A percentile compares a stretch with the other conserved stretches of the same genome.
Conservation (phyloP, 2,888 invertebrate genomes). For the Andrena trimmerana region DNA sequence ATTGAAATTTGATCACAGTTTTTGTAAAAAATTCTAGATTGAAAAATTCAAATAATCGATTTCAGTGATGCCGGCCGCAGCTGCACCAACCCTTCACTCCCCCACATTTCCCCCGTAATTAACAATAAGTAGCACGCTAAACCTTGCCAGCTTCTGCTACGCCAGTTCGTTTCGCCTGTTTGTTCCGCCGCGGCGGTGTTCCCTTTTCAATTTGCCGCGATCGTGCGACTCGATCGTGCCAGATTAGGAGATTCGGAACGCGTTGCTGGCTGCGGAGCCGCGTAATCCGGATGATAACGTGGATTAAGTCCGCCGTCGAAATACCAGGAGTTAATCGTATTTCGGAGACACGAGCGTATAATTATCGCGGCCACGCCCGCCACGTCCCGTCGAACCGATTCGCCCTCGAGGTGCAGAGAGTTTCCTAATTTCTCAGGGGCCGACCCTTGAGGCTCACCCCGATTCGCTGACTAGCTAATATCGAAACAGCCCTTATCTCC, state of each 20-base stretch:
- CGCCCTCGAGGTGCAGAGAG: slow-evolving; percentile 22
- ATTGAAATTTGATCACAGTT: no score
- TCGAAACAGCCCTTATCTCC: slow-evolving; percentile 37
- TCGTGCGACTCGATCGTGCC: slow-evolving; percentile 12
- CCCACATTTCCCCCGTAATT: no score
- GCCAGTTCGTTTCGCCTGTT: background rate
- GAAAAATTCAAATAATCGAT: no score
- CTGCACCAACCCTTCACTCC: no score
- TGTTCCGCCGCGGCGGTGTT: background rate
- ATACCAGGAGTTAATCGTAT: slow-evolving; percentile 76
- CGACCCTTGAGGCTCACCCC: slow-evolving; percentile 29
- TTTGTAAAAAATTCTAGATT: no score
- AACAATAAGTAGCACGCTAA: no score
- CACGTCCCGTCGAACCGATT: slow-evolving; percentile 53
- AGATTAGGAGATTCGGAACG: slow-evolving; percentile 37
- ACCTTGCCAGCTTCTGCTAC: background rate
- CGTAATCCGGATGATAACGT: slow-evolving; percentile 76
- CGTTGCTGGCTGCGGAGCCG: slow-evolving; percentile 42
- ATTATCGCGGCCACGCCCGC: slow-evolving; percentile 66
- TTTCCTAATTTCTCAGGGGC: slow-evolving; percentile 54
- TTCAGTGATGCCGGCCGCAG: no score
- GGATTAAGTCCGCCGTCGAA: slow-evolving; percentile 76
- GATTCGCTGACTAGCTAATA: slow-evolving; percentile 54
- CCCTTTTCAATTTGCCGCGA: slow-evolving; percentile 31
- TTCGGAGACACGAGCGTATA: slow-evolving; percentile 66